A percentile compares a stretch with the other conserved stretches of the same genome.
phyloP scores from a whole-genome alignment of 2,113 vertebrate species.

The Pithys albifrons region DNA sequence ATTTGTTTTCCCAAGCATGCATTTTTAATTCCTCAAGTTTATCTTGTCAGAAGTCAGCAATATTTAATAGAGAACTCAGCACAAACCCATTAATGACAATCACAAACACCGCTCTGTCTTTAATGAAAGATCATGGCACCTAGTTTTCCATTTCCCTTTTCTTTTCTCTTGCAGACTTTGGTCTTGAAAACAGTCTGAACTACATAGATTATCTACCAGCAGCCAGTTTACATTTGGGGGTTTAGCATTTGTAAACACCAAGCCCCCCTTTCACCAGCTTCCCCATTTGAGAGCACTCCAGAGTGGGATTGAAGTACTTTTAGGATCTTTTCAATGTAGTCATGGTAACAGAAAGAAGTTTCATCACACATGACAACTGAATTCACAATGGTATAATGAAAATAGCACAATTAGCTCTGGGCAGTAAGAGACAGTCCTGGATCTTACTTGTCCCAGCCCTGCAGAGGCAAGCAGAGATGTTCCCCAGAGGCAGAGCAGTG shows the following conservation, averaged over 20 bases:
- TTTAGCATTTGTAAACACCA: not conserved
- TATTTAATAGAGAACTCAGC: not conserved
- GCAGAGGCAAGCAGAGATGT: not conserved
- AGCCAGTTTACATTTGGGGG: not conserved
- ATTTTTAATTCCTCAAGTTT: not conserved
- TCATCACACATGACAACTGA: not conserved
- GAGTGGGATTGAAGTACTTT: not conserved
- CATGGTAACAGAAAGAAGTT: not conserved
- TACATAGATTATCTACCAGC: not conserved
- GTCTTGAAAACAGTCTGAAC: not conserved
- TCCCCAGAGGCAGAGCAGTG: not conserved
- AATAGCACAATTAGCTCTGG: not conserved
- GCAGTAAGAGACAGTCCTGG: not conserved
- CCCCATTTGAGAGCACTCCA: not conserved
- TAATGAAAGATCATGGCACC: not conserved
- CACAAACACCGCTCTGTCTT: not conserved
- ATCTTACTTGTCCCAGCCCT: not conserved
- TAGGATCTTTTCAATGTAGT: not conserved
- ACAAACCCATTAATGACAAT: not conserved
- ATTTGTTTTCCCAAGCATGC: not conserved
- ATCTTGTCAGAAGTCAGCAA: not conserved
- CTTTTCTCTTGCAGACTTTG: not conserved
- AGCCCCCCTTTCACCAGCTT: not conserved
- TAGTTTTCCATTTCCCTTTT: not conserved
- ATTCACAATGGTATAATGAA: not conserved